Base-by-base conservation (phyloP, 2,797 vertebrate species). In the Tapera naevia region DNA sequence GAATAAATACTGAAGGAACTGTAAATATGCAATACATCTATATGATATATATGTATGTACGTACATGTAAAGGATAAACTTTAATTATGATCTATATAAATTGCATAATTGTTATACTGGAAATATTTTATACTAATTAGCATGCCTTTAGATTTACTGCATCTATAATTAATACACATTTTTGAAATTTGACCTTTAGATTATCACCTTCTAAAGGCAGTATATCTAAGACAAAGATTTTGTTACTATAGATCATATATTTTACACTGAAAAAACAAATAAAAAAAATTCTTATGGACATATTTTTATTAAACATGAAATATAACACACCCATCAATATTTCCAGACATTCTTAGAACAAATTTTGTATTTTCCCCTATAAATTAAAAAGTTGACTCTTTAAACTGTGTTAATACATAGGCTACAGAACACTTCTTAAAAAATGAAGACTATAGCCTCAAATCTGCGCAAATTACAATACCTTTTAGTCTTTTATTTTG, bases 251-350 rank as follows among this genome's bases (percentile, higher is more conserved):
- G 66, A 43, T 57, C 23, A 54, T 24, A 60, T 41, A 56, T 80
- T 94, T 97, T 85, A 92, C 33, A 79, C 10, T 66, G 65, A 93
- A 86, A 96, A 93, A 74, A 37, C 33, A 43, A 94, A 74, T 72
- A 35, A 66, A 91, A 95, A 92, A 95, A 53, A 85, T 93, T 86
- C 67, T 82, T 80, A 88, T 17, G 61, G 80, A 69, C 43, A 84
- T 94, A 84, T 88, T 93, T 96, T 95, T 96, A 95, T 95, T 97
- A 92, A 91, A 95, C 66, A 81, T 54, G 94, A 94, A 95, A 85
- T 84, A 92, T 53, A 86, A 94, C 88, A 95, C 57, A 93, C 80
- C 73, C 80, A 94, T 89, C 56, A 93, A 84, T 92, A 71, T 70
- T 95, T 93, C 78, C 72, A 88, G 64, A 71, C 69, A 73, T 8